Conservation (phyloP, 2,113 vertebrate species). For the Actinemys pallida region DNA sequence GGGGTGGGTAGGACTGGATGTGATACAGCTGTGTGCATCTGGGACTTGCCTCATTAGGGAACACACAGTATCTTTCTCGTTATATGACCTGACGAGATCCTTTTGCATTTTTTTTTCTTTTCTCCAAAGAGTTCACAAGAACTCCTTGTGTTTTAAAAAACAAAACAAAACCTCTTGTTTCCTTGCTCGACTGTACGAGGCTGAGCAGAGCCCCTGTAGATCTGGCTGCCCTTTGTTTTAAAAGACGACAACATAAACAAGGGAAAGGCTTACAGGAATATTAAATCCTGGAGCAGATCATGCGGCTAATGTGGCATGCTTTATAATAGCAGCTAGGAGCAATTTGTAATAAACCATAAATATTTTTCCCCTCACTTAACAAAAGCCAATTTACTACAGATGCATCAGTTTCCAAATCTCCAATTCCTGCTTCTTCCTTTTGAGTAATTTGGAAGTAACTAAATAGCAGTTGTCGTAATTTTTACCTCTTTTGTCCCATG, state of each 20-base stretch:
- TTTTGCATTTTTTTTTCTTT: background rate
- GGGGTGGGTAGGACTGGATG: background rate
- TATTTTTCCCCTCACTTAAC: background rate
- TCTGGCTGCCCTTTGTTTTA: background rate
- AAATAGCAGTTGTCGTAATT: background rate
- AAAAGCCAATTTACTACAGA: rapidly evolving
- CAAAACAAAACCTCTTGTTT: background rate
- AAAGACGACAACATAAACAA: background rate
- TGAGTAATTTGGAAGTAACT: rapidly evolving
- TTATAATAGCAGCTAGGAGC: rapidly evolving
- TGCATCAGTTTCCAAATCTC: background rate
- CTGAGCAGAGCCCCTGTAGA: rapidly evolving
- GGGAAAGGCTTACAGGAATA: rapidly evolving
- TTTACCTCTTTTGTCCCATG: background rate
- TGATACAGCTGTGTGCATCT: background rate
- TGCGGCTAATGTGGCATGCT: rapidly evolving
- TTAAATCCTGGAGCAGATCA: rapidly evolving
- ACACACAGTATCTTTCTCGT: background rate
- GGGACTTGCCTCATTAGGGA: background rate
- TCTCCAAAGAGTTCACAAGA: background rate
- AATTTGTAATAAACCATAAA: rapidly evolving
- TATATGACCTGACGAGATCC: background rate
- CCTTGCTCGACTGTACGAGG: background rate
- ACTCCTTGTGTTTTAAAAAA: background rate
- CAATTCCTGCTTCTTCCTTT: rapidly evolving